phyloP scores from a whole-genome alignment of 2,113 vertebrate genomes.

The Ellobius talpinus region DNA sequence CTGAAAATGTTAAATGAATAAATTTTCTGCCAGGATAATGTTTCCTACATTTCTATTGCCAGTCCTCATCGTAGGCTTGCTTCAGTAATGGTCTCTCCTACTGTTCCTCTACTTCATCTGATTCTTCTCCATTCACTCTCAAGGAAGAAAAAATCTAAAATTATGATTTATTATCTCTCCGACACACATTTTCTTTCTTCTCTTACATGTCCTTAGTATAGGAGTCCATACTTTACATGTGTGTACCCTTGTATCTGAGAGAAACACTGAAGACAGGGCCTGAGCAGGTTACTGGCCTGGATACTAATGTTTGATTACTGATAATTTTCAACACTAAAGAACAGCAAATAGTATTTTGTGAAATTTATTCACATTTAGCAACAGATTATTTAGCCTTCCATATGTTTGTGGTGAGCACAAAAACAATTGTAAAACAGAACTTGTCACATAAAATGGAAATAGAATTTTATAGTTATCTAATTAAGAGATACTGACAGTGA shows the following conservation, averaged over 20 bases:
- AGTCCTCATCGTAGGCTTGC: not conserved
- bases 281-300: not conserved
- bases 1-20: not conserved
- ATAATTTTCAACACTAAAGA: not conserved
- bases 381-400: not conserved
- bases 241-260: no score
- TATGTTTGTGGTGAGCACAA: not conserved
- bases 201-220: not conserved
- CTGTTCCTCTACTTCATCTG: not conserved
- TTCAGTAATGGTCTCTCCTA: not conserved
- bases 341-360: not conserved
- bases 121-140: not conserved
- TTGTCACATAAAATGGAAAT: not conserved
- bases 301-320: not conserved
- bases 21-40: not conserved
- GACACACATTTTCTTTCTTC: not conserved
- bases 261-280: not conserved
- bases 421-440: not conserved
- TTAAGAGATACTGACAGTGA: not conserved
- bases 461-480: not conserved
- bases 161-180: not conserved
- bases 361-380: no score
- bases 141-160: not conserved
- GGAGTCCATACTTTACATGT: not conserved
- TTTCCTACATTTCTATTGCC: not conserved